Evolutionary conservation across 2,113 vertebrate genomes (phyloP).

Genomic region (Nothocercus nigrocapillus): DNA sequence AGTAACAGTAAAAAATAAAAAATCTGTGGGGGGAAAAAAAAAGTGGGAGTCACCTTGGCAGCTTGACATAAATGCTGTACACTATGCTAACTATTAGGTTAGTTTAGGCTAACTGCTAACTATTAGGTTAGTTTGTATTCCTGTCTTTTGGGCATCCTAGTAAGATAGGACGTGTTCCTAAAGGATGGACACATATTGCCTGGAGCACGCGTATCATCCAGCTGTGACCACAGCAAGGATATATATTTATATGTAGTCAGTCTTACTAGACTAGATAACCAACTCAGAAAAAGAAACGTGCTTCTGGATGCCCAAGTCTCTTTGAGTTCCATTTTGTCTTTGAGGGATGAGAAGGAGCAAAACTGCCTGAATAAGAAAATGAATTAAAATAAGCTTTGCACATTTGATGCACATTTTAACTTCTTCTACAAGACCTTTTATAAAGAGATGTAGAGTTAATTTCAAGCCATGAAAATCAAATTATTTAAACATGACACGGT

Average conservation of each 20-base stretch:
- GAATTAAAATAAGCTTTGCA: not conserved
- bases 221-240: not conserved
- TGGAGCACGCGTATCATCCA: not conserved
- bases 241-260: not conserved
- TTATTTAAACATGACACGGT: not conserved
- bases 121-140: not conserved
- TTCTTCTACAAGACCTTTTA: not conserved
- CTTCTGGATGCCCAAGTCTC: not conserved
- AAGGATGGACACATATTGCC: not conserved
- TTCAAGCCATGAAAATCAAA: not conserved
- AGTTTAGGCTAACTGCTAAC: not conserved
- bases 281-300: not conserved
- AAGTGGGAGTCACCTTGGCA: not conserved
- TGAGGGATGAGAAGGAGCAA: not conserved
- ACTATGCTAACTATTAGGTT: not conserved
- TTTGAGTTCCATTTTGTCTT: not conserved
- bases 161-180: not conserved
- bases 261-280: not conserved
- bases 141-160: not conserved
- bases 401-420: not conserved
- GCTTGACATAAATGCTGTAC: not conserved
- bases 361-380: not conserved
- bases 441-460: not conserved
- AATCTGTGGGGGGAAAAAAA: not conserved
- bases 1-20: not conserved